phyloP scores from a whole-genome alignment of 92 coral and sea anemone species.

The Bergia sp. region DNA sequence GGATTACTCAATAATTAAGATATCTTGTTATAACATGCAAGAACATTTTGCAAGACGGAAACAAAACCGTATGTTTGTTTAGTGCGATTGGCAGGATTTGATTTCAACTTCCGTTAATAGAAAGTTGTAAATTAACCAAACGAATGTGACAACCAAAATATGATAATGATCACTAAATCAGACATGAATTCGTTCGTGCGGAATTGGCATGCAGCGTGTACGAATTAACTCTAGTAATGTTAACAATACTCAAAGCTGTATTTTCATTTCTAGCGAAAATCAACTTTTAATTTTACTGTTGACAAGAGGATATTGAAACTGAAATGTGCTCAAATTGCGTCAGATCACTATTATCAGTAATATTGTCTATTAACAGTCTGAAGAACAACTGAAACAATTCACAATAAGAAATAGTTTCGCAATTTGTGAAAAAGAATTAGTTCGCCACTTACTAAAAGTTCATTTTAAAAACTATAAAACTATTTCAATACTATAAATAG shows the following conservation, averaged over 20 bases:
- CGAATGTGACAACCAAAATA: not conserved
- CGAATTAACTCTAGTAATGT: not conserved
- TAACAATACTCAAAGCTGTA: not conserved
- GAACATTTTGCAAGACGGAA: not conserved
- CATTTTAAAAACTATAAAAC: not conserved
- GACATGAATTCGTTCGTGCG: not conserved
- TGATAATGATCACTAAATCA: too few relatives aligned
- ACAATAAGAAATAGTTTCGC: not conserved
- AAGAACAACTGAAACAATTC: not conserved
- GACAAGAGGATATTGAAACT: not conserved
- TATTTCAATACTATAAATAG: not conserved
- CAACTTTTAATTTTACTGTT: not conserved
- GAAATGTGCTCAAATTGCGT: constrained; percentile 8
- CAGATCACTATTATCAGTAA: not conserved
- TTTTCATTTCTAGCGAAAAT: not conserved
- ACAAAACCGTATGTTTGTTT: not conserved
- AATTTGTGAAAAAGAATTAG: too few relatives aligned
- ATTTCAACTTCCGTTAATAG: constrained; percentile 5
- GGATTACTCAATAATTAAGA: not conserved
- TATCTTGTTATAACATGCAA: not conserved
- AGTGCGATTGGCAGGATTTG: not conserved
- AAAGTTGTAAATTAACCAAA: not conserved
- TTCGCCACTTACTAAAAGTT: not conserved
- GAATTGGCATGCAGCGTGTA: not conserved
- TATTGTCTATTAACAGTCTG: not conserved